Evolutionary conservation across 2,888 invertebrate species (phyloP), one percentile per base, ranked within the genome.

Genomic region (Lepidochitona cinerea): DNA sequence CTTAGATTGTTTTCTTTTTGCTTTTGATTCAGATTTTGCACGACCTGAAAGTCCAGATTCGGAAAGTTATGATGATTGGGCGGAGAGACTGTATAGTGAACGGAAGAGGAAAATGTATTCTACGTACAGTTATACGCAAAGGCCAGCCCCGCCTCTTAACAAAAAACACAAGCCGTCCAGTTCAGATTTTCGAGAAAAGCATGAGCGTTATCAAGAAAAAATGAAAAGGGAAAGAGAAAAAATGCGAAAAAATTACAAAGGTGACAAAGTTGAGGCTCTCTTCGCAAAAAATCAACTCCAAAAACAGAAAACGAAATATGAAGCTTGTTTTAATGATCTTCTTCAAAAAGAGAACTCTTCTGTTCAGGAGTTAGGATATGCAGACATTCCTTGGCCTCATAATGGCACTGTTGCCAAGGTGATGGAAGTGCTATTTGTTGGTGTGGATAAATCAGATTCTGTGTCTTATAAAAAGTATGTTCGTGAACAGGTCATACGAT

Each of bases 311-410:
- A 7, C 12, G 23, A 54, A 23, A 23, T 54, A 54, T 23, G 54
- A 54, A 23, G 54, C 12, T n/a, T 26, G 7, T 54, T 54, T n/a
- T 26, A 23, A 54, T 54, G 54, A 54, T 9, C 23, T 54, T 7
- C 12, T 7, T 23, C 12, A 54, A 29, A 68, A 73, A 26, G 66
- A 70, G 53, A 53, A 69, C 12, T 32, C 53, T 18, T 29, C 1
- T 37, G 74, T 72, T 14, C 68, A 64, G 18, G 69, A 66, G 14
- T 71, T 88, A 37, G 73, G 76, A 14, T 87, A 71, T 75, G 70
- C 66, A 1, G 87, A 87, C 70, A 81, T 89, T 32, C 88, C 88
- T 0, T 89, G 89, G 89, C 89, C 88, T 0, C 41, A 71, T 37
- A 37, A 54, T 23, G 76, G 77, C 9, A 73, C 69, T 32, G 37